Evolutionary conservation across 2,113 vertebrate species (phyloP), one percentile per base, ranked within the genome.

Genomic region (Jaculus jaculus): DNA sequence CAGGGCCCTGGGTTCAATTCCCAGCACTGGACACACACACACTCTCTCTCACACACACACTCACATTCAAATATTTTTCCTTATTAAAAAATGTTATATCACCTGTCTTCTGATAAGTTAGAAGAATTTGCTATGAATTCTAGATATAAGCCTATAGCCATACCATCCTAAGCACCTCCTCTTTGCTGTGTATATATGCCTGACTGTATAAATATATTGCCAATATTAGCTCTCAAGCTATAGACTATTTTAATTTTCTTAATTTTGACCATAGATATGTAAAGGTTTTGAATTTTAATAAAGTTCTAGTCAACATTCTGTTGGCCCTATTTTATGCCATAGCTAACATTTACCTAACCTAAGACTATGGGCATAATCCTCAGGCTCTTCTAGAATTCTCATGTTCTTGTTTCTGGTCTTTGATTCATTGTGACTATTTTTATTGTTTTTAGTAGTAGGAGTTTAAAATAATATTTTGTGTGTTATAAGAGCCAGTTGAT

Each of bases 201-300:
- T 84, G 51, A 32, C 13, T 30, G 5, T 20, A 60, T 58, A 79
- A 66, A 51, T 73, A 9, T 54, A 87, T 90, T 75, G 18, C 15
- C 82, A 91, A 72, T 30, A 81, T 75, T 30, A 60, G 73, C 18
- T 89, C 26, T 39, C 3, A 77, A 37, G 54, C 3, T 75, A 2
- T 69, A 73, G 28, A 4, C 32, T 79, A 9, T 69, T 37, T 94
- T 58, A 24, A 54, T 73, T 80, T 94, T 73, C n/a, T 34, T 39
- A 47, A 75, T 47, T 42, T 37, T 84, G 39, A 79, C 7, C 32
- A 66, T 26, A 65, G 7, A 28, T 39, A 20, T 15, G 79, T 3
- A 16, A 73, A 68, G 58, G 17, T 6, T 82, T 87, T 90, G 12
- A 79, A 69, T 87, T 89, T 87, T 84, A 92, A 69, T 66, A 17